A percentile compares a stretch with the other conserved stretches of the same genome.
phyloP scores from a whole-genome alignment of 2,797 vertebrate species.

The Sebastes nivosus region DNA sequence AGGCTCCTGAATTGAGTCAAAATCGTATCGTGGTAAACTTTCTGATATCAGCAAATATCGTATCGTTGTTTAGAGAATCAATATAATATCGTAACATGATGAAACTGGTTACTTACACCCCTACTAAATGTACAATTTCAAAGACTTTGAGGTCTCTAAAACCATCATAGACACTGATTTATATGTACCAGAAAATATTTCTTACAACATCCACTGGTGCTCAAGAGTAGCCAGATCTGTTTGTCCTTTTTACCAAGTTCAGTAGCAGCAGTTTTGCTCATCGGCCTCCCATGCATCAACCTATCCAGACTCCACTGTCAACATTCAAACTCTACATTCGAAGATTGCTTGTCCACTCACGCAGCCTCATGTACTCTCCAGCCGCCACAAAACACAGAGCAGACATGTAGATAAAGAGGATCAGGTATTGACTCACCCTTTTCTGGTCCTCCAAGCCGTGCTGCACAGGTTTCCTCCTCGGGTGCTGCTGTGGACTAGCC shows the following conservation, averaged over 20 bases:
- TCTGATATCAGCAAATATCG: too few species aligned
- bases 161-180: neutral
- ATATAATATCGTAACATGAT: too few species aligned
- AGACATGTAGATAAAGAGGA: conserved; percentile 9
- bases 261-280: neutral
- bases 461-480: conserved; percentile 89
- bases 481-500: conserved; percentile 87
- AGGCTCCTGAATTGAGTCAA: too few species aligned
- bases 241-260: neutral
- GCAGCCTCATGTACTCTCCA: neutral
- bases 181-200: neutral
- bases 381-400: neutral
- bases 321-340: neutral
- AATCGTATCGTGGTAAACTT: too few species aligned
- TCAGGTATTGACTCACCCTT: conserved; percentile 85
- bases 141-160: neutral
- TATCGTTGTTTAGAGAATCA: neutral
- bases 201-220: neutral
- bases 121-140: neutral
- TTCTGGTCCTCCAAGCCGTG: conserved; percentile 98
- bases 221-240: neutral
- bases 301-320: neutral
- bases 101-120: too few species aligned
- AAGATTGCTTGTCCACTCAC: neutral
- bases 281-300: neutral